Base-by-base conservation (phyloP, 2,888 invertebrate genomes). In the Nysson spinosus region DNA sequence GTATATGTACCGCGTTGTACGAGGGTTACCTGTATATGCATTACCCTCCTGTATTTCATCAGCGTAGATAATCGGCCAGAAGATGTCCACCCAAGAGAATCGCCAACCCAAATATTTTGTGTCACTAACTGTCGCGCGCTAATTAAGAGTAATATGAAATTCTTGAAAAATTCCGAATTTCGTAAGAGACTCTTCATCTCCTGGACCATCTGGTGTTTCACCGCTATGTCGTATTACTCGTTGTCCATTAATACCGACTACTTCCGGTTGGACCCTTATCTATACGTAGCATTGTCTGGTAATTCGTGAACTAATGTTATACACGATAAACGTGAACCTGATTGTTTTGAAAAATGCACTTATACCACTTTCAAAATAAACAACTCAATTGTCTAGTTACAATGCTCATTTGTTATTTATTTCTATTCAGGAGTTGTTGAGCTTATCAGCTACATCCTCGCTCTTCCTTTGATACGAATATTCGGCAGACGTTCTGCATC, bases 401-500 rank as follows among this genome's bases (percentile, higher is more conserved):
- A n/a, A n/a, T n/a, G n/a, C n/a, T n/a, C n/a, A n/a, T n/a, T n/a
- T 7, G 9, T 9, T 5, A 24, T 7, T 24, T 9, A n/a, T n/a
- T 24, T 24, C 24, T 5, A 11, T 30, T 30, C 11, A 52, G 51
- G 51, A 34, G n/a, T 52, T 1, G 17, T 17, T 11, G 51, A 52
- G 16, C 17, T 30, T 2, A 87, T 88, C 1, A 88, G 89, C 28
- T 89, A 89, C 65, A 58, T 88, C 44, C 75, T 89, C 4, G 88
- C 89, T 0, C 83, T 89, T 35, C 81, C 89, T 3, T 80, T 89
- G 69, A 64, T 89, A 14, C 80, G 84, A 17, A 85, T 80, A 35
- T 83, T 87, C 16, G 89, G 89, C n/a, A 84, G 89, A 7, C 87
- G 88, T 56, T 74, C 83, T 1, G 85, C 88, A 14, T 85, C 88